Conservation (phyloP, 2,797 vertebrate genomes). For the Eremophila alpestris region DNA sequence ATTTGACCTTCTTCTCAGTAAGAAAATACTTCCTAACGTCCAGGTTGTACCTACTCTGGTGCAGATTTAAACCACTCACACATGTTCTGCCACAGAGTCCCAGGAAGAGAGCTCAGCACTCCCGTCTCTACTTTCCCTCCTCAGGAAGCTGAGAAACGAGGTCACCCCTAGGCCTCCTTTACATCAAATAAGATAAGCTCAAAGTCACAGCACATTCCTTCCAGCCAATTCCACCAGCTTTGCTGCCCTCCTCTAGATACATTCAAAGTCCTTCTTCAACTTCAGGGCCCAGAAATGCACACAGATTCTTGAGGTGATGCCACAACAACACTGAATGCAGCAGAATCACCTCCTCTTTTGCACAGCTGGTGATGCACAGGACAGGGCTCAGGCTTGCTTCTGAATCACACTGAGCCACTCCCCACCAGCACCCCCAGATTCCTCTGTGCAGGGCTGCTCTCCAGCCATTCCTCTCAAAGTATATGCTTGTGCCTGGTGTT, state of each 20-base stretch:
- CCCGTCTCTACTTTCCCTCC: neutral
- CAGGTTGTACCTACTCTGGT: neutral
- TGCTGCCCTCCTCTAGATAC: neutral
- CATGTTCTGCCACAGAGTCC: neutral
- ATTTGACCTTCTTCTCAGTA: neutral
- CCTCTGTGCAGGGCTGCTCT: neutral
- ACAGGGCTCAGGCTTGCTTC: neutral
- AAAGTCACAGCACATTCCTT: neutral
- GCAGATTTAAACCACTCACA: neutral
- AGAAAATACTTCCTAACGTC: neutral
- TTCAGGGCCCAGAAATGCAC: neutral
- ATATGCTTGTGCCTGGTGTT: accelerated
- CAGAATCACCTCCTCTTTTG: neutral
- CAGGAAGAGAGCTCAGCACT: neutral
- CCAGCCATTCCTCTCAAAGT: neutral
- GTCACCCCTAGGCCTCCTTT: accelerated
- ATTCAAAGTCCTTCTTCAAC: neutral
- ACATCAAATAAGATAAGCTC: neutral
- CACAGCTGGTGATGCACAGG: neutral
- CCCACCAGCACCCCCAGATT: neutral
- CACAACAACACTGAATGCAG: neutral
- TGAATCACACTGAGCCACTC: neutral
- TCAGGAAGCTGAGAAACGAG: accelerated
- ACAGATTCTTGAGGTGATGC: neutral
- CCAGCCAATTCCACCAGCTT: neutral